Evolutionary conservation across 1,140 invertebrate genomes (phyloP), one percentile per base, ranked within the genome.

Genomic region (Conopomorpha cramerella): DNA sequence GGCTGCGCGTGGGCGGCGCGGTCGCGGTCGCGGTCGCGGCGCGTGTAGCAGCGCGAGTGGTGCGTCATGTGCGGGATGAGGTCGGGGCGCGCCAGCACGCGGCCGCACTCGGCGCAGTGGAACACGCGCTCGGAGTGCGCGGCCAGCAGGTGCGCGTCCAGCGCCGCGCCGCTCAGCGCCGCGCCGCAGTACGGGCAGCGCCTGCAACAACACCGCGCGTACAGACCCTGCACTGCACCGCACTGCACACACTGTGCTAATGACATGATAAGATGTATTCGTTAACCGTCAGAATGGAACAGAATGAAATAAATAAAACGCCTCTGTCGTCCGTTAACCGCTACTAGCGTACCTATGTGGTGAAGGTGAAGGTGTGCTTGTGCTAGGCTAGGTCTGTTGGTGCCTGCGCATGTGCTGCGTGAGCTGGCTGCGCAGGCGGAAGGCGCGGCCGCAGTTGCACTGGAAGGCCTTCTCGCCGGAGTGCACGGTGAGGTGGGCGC

Each of bases 61-160:
- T 36, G 30, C 4, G 57, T 50, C 62, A 68, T 67, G 51, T 76
- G 71, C 19, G 44, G 28, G 3, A 64, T 35, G 29, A 72, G 51
- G 8, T 56, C 44, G 17, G 46, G 50, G 11, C 53, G 41, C 30
- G 58, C 49, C 7, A 67, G 38, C 41, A 55, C 4, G 3, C 11
- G 28, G 6, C 11, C 3, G 28, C 10, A 10, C 6, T 29, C 4
- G 4, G 4, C 28, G 28, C 28, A 13, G 3, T 4, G 10, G 28
- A 10, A 29, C 10, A 29, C 28, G 6, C 11, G 28, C 4, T 11
- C 3, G 6, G 28, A 4, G 13, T 23, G 28, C 28, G 13, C 10
- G 6, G 28, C 10, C 28, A 4, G 3, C 28, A 29, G 6, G 10
- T 29, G 10, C 13, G 3, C 6, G 4, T 11, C 4, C 28, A 11